phyloP scores from a whole-genome alignment of 2,888 invertebrate genomes.

The Oscheius sp. region DNA sequence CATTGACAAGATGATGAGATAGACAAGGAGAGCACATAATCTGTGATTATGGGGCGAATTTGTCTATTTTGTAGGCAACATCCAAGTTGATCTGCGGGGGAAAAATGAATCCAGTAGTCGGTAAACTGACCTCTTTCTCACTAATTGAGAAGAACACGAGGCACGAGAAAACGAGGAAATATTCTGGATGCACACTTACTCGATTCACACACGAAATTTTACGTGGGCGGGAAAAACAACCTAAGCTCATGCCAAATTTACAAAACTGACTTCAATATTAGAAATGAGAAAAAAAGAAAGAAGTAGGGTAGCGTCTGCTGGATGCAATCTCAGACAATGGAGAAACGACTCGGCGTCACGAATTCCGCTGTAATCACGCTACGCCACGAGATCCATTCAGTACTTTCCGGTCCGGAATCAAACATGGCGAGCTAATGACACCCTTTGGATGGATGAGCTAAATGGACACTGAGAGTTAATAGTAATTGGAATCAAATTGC shows the following conservation, averaged over 20 bases:
- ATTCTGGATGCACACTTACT: too few species aligned
- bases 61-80: too few species aligned
- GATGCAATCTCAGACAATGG: neutral
- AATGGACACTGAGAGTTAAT: neutral
- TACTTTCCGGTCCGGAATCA: conserved; percentile 8
- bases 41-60: too few species aligned
- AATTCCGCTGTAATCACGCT: conserved; percentile 9
- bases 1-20: too few species aligned
- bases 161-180: too few species aligned
- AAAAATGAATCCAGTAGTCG: conserved; percentile 21
- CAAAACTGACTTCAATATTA: too few species aligned
- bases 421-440: conserved; percentile 9
- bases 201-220: too few species aligned
- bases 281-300: too few species aligned
- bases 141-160: neutral
- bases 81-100: conserved; percentile 7
- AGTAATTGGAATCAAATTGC: neutral
- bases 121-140: conserved; percentile 13
- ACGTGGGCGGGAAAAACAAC: too few species aligned
- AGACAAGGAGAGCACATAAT: too few species aligned
- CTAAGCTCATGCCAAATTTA: too few species aligned
- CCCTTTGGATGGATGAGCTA: neutral
- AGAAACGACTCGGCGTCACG: neutral
- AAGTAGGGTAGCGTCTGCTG: neutral
- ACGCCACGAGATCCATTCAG: conserved; percentile 3